Percentiles rank a stretch among this genome's conserved stretches.
These are phyloP conservation scores for Alosa sapidissima DNA, from an alignment of 2,797 vertebrate species.

Conservation along the genomic window DNA sequence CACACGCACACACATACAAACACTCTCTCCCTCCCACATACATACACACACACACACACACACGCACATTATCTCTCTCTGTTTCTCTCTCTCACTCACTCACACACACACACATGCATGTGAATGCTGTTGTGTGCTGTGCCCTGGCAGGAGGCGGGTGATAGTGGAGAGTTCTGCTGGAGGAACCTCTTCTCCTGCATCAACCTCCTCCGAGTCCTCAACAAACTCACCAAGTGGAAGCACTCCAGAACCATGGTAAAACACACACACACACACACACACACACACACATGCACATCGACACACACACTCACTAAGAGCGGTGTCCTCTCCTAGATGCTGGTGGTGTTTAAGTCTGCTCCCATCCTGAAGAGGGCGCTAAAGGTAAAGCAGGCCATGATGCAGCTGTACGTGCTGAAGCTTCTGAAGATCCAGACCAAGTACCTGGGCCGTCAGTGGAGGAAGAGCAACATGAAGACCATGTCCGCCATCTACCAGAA, in stretches of 20 bases:
- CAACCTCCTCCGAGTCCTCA: constrained; percentile 90
- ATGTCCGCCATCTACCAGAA: constrained; percentile 74
- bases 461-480: constrained; percentile 99
- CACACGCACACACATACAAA: not conserved
- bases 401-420: constrained; percentile 94
- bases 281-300: not conserved
- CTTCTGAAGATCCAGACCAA: constrained; percentile 96
- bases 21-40: not conserved
- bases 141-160: constrained; percentile 84
- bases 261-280: not conserved
- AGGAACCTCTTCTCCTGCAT: constrained; percentile 96
- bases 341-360: constrained; percentile 79
- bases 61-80: not conserved
- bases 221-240: constrained; percentile 98
- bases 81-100: too few relatives aligned
- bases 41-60: not conserved
- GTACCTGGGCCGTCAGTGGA: constrained; percentile 94
- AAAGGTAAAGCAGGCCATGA: constrained; percentile 75
- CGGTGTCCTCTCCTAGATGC: not conserved
- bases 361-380: constrained; percentile 13
- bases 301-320: not conserved
- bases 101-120: not conserved
- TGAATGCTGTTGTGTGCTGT: constrained; percentile 14
- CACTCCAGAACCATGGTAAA: constrained; percentile 96
- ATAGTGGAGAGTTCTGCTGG: constrained; percentile 95